Conservation (phyloP, 2,888 invertebrate genomes). For the Cheilosia vulpina region DNA sequence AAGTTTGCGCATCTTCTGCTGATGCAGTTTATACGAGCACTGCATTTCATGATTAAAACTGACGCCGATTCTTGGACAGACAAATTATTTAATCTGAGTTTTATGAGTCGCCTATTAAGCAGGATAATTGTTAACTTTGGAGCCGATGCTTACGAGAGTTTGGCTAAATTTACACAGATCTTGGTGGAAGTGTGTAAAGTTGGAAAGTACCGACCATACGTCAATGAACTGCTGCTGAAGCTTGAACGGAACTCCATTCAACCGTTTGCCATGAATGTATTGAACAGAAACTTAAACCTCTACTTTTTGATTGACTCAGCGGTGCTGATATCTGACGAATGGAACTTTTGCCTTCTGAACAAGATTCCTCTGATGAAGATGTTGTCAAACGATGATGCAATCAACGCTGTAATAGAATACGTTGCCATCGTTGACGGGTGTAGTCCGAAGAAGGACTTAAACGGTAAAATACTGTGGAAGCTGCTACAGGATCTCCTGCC, state of each 20-base stretch:
- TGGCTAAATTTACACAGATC: slow-evolving; percentile 85
- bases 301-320: slow-evolving; percentile 84
- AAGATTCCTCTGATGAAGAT: slow-evolving; percentile 86
- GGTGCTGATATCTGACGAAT: slow-evolving; percentile 85
- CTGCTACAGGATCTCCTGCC: slow-evolving; percentile 84
- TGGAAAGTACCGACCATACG: slow-evolving; percentile 82
- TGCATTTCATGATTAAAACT: slow-evolving; percentile 86
- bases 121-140: slow-evolving; percentile 86
- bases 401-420: slow-evolving; percentile 87
- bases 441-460: slow-evolving; percentile 73
- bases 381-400: slow-evolving; percentile 84
- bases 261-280: slow-evolving; percentile 85
- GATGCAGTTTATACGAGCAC: slow-evolving; percentile 86
- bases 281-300: slow-evolving; percentile 84
- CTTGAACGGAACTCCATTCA: slow-evolving; percentile 87
- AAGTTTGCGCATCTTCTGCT: slow-evolving; percentile 86
- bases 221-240: slow-evolving; percentile 85
- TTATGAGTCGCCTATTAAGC: slow-evolving; percentile 86
- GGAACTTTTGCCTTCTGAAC: slow-evolving; percentile 87
- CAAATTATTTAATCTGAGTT: slow-evolving; percentile 71
- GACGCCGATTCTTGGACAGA: slow-evolving; percentile 52
- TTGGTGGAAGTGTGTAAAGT: slow-evolving; percentile 84
- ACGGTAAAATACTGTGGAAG: slow-evolving; percentile 43
- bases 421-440: slow-evolving; percentile 83
- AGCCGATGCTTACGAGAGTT: slow-evolving; percentile 83